Evolutionary conservation across 2,888 invertebrate species (phyloP), one percentile per base, ranked within the genome.

Genomic region (Tiliacea citrago): DNA sequence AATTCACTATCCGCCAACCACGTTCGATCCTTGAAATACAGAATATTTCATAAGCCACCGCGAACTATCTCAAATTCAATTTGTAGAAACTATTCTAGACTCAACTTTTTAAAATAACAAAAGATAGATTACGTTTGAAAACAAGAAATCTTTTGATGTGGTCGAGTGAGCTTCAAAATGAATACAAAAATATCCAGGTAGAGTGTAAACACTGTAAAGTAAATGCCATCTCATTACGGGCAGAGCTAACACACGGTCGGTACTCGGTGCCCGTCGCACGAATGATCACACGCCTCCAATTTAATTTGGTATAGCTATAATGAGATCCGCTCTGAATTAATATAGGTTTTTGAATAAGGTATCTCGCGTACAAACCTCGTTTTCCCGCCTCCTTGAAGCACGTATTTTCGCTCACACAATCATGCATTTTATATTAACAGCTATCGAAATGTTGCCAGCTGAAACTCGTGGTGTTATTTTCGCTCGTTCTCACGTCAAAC

Each of bases 301-400:
- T 90, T 89, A 89, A 91, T 91, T 91, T 90, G 81, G 86, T 82
- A 80, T 81, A 81, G 86, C 84, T 84, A 88, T 90, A 91, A 91
- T 91, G 88, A 90, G 90, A 91, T 90, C 82, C 85, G 84, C 79
- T 86, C 87, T 77, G 86, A 91, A 91, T 91, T 90, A 91, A 90
- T 90, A 88, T 84, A 88, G 88, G 87, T 86, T 89, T 91, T 90
- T 88, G 89, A 89, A 89, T 89, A 88, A 86, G 75, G 81, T 82
- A 82, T 81, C 84, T 84, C 63, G 71, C 76, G 77, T 77, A 73
- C 80, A 76, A 83, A 83, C 69, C 80, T 86, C 87, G 74, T 83
- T 86, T 85, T 79, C 77, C 68, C 75, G 76, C 82, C 63, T 80
- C 6, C 65, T 66, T 65, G 66, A 72, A 79, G 53, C 81, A 81